Conservation (phyloP, 2,113 vertebrate species). For the Lynx canadensis region DNA sequence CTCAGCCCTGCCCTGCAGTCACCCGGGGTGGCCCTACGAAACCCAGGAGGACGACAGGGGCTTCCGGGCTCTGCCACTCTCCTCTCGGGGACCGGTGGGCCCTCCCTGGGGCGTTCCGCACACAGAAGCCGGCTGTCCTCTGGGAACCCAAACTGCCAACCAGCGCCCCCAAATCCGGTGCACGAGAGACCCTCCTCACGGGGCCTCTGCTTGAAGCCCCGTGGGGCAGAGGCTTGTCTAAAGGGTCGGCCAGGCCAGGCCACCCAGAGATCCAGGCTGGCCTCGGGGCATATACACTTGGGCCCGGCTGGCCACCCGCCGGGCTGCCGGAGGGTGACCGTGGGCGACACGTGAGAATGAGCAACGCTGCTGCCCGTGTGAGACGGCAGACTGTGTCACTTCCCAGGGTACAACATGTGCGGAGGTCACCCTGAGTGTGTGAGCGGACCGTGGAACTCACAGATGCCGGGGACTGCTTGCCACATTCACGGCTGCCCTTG, state of each 20-base stretch:
- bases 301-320: neutral
- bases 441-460: accelerated
- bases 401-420: neutral
- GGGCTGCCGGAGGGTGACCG: accelerated
- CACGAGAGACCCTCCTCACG: neutral
- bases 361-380: accelerated
- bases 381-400: neutral
- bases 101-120: neutral
- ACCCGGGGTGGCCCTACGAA: accelerated
- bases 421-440: accelerated
- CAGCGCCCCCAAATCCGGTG: neutral
- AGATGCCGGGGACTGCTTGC: accelerated
- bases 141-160: neutral
- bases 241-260: neutral
- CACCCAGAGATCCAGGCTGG: neutral
- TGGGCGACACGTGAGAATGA: neutral
- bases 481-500: accelerated
- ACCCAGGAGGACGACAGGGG: too few species aligned
- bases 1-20: neutral
- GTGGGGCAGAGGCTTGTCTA: neutral
- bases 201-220: neutral
- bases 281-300: neutral
- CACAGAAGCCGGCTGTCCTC: too few species aligned
- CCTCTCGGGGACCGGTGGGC: neutral
- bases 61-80: neutral